Evolutionary conservation across 2,797 vertebrate genomes (phyloP), one percentile per base, ranked within the genome.

Genomic region (Rhabdophis nuchalis): DNA sequence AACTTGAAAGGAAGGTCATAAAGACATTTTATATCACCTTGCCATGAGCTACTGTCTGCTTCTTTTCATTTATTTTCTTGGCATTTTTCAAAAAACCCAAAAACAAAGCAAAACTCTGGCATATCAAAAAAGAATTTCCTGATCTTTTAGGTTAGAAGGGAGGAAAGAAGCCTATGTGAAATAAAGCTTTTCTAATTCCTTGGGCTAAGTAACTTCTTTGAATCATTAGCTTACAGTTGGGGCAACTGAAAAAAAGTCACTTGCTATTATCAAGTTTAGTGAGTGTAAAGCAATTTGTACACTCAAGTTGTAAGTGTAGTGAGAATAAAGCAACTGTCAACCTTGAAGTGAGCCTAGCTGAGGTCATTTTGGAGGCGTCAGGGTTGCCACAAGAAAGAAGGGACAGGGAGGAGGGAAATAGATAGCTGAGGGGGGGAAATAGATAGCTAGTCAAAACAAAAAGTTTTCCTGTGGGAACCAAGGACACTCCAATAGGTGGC

Each of bases 1-100:
- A 96, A 97, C 93, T 95, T 97, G 96, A 95, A 97, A 97, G 95
- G 96, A 93, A 96, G 97, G 94, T 95, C 97, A 97, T 93, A 95
- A 97, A 95, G 93, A 92, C 93, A 93, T 94, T 93, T 91, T 93
- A 50, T 93, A 91, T 96, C 96, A 97, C 95, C 95, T 97, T 96
- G 94, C 96, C 96, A 96, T 94, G 95, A 97, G 95, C 96, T 96
- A 96, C 96, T 93, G 91, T 86, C 93, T 87, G 87, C 61, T 93
- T 93, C 89, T 95, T 97, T 96, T 92, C 0, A n/a, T 96, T 94
- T 96, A 89, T 94, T 95, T 94, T 95, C 90, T 94, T 90, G n/a
- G 1, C 88, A 94, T 58, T 94, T 91, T 93, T 57, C 46, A 16
- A n/a, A 85, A 94, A 96, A 94, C n/a, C n/a, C n/a, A n/a, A 9